Evolutionary conservation across 1,140 invertebrate genomes (phyloP), one percentile per base, ranked within the genome.

Genomic region (Hylaeus anthracinus): DNA sequence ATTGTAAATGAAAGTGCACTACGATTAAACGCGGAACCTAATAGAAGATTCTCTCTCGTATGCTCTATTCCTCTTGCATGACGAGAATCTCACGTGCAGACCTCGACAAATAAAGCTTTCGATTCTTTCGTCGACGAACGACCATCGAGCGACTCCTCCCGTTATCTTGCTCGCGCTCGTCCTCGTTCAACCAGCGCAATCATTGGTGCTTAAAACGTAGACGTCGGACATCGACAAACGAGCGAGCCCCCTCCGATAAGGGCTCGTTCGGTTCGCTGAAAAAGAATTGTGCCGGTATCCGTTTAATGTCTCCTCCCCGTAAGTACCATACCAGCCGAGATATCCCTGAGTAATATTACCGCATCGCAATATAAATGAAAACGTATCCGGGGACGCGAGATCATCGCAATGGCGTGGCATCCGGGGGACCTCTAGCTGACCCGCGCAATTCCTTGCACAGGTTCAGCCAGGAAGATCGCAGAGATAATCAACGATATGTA

Each of bases 291-390:
- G 70, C 48, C 69, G 85, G 76, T 83, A 83, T 80, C 64, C 81
- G 67, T 75, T 86, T 86, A 86, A 86, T 75, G 84, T 79, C 41
- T 43, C 61, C 61, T 73, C 67, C 53, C 63, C 71, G 56, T 56
- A 81, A 66, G 78, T 66, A 72, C 65, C 73, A 71, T 81, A 76
- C 80, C 41, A 56, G 79, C 41, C 6, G 8, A 70, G 79, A 76
- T 71, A 82, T 12, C 37, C 58, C 63, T 83, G 85, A 86, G 73
- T 86, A 86, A 86, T 86, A 86, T 83, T 82, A 64, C 72, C 72
- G 77, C 37, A 66, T 66, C 69, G 65, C 69, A 77, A 87, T 86
- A 87, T 86, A 87, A 87, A 87, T 87, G 85, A 82, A 83, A 83
- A 81, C 71, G 75, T 80, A 74, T 74, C 65, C 72, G 58, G 56